Evolutionary conservation across 2,797 vertebrate species (phyloP), one percentile per base, ranked within the genome.

Genomic region (Knipowitschia caucasica): DNA sequence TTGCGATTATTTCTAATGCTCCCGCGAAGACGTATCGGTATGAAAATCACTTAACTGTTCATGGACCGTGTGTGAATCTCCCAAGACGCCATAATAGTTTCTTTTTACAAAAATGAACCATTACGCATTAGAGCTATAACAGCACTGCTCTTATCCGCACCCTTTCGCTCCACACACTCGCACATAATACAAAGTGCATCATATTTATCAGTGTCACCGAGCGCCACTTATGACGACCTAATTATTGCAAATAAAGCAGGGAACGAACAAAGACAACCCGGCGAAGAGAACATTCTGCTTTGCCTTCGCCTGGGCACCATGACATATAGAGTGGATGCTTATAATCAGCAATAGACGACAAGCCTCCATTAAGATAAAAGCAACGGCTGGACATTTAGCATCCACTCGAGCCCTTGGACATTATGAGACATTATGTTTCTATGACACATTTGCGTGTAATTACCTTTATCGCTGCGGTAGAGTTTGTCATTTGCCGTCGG

Each of bases 111-210:
- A 12, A 11, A 5, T 38, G 8, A 17, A 7, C 35, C 15, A 17
- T 5, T 23, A n/a, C 7, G 20, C 38, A 23, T 11, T 6, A 43
- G 4, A 3, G 14, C 7, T 15, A n/a, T n/a, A 25, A 25, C 40
- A n/a, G 21, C 40, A 15, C 14, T 1, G 42, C 39, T 27, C 14
- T 7, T 47, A 31, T 3, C 27, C 17, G 4, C 12, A 20, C 17
- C 9, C 11, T 12, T 15, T 27, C 58, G 44, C 67, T 62, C 56
- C 58, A 45, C 49, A 68, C 73, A 70, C 56, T 66, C 50, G 68
- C 73, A 71, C 77, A 71, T 66, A 80, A 78, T 64, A 73, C 25
- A 72, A 77, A 73, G 72, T 67, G 71, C 69, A 56, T 76, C 66
- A 60, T 72, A 62, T 82, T 78, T 78, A 86, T 82, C 67, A 63